Percentiles rank a stretch among this genome's conserved stretches.
phyloP scores from a whole-genome alignment of 1,140 invertebrate genomes.

The Diprion similis region DNA sequence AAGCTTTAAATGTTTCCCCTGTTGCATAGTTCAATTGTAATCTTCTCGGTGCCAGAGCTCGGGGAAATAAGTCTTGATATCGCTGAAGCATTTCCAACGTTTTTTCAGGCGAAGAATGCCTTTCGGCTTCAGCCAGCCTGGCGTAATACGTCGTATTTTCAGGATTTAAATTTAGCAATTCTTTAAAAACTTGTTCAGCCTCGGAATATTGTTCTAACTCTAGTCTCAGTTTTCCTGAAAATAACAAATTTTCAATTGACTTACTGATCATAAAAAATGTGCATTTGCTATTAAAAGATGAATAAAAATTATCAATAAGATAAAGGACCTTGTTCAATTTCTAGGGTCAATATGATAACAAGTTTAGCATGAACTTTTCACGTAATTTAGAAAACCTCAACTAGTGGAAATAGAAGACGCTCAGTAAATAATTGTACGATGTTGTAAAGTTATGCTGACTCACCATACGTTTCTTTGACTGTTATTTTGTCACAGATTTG shows the following conservation, averaged over 20 bases:
- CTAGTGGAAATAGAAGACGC: neutral
- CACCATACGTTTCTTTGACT: conserved; percentile 86
- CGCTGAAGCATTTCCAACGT: conserved; percentile 83
- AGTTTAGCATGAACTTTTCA: conserved; percentile 20
- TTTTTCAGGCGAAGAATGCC: conserved; percentile 73
- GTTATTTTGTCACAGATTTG: conserved; percentile 95
- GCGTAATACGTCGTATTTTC: conserved; percentile 95
- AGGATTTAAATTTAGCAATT: conserved; percentile 91
- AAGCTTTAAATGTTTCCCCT: conserved; percentile 69
- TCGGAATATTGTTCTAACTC: conserved; percentile 71
- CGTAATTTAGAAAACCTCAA: conserved; percentile 10
- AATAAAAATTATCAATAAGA: conserved; percentile 18
- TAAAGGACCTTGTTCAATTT: conserved; percentile 5
- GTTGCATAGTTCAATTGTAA: conserved; percentile 85
- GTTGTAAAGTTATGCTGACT: conserved; percentile 26
- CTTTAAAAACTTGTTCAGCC: conserved; percentile 85
- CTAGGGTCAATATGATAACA: conserved; percentile 14
- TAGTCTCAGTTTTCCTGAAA: conserved; percentile 68
- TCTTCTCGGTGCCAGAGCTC: conserved; percentile 85
- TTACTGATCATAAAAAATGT: conserved; percentile 14
- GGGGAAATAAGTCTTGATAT: conserved; percentile 80
- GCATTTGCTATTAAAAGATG: neutral
- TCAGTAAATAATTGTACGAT: neutral
- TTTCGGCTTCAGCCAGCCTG: conserved; percentile 84
- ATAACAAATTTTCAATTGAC: conserved; percentile 19